Base-by-base conservation (phyloP, 2,888 invertebrate genomes). In the Oxyteleia sp. region DNA sequence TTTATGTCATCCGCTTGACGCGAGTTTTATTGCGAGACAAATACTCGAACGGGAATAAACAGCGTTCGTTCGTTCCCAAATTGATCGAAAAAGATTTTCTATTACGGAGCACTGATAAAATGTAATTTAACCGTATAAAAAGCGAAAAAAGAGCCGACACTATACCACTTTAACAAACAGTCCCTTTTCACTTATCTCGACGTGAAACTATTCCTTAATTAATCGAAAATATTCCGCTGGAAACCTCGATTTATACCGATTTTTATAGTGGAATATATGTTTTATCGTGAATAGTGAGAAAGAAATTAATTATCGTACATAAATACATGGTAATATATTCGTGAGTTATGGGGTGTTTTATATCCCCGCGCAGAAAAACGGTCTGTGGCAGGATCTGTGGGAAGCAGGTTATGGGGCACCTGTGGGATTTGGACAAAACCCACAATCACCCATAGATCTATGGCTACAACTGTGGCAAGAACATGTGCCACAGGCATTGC, bases 161-260 rank as follows among this genome's bases (percentile, higher is more conserved):
- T 43, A 43, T 26, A 59, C 59, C 43, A 59, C 59, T 59, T 43
- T 59, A 59, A 59, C 43, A 26, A 43, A 57, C 57, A 57, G 23
- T 59, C 41, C 26, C 43, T 43, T 59, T 43, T 59, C 41, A 43
- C 26, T 43, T 59, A 43, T 59, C 59, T 59, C 43, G 26, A 23
- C 15, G 43, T 43, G 26, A 20, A 59, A 26, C 16, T n/a, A 23
- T 26, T 43, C 43, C 8, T 43, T 59, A 59, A 59, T 59, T 59
- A 43, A 59, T 59, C 26, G 59, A 13, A 59, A 59, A 43, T 59
- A 45, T 61, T 43, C 26, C 8, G 45, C 10, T 26, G 1, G 16
- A 38, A 57, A 41, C 57, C 23, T 5, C 35, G 23, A 7, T 13
- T 16, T 57, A 7, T 10, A 38, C 20, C 11, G 8, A 57, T 32